These are phyloP conservation scores for Leptopilina boulardi DNA, from an alignment of 1,140 invertebrate genomes.

Conservation along the genomic window DNA sequence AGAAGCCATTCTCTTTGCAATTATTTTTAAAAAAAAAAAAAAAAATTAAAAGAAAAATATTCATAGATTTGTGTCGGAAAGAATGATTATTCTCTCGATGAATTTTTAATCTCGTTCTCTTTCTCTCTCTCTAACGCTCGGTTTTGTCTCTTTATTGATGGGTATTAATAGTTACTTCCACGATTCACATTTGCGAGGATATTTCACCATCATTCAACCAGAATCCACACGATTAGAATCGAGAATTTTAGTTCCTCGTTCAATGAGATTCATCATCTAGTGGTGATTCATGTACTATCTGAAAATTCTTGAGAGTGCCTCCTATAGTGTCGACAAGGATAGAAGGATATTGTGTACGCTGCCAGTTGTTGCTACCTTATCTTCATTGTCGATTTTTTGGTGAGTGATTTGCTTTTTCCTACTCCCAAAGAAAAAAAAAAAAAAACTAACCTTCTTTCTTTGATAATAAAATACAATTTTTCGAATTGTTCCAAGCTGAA, in stretches of 20 bases:
- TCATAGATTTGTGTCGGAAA: neutral
- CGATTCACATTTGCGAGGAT: conserved; percentile 4
- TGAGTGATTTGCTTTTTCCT: conserved; percentile 1
- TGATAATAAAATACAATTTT: no score
- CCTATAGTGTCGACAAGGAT: conserved; percentile 8
- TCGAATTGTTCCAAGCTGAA: no score
- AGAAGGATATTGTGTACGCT: conserved; percentile 27
- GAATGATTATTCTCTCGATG: no score
- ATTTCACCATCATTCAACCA: neutral
- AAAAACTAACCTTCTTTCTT: no score
- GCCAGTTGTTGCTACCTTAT: neutral
- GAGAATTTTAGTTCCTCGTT: neutral
- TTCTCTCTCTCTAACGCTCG: neutral
- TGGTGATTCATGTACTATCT: conserved; percentile 28
- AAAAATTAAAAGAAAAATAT: neutral
- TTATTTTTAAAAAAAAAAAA: neutral
- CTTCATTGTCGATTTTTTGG: conserved; percentile 29
- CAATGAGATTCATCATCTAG: conserved; percentile 10
- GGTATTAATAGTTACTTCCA: conserved; percentile 20
- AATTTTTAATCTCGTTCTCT: neutral
- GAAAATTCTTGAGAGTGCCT: conserved; percentile 15
- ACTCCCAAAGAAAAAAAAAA: conserved; percentile 10
- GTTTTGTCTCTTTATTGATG: conserved; percentile 6
- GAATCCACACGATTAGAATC: neutral
- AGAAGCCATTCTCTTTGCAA: conserved; percentile 24